phyloP scores from a whole-genome alignment of 1,140 invertebrate species.

The Telenomus remus region DNA sequence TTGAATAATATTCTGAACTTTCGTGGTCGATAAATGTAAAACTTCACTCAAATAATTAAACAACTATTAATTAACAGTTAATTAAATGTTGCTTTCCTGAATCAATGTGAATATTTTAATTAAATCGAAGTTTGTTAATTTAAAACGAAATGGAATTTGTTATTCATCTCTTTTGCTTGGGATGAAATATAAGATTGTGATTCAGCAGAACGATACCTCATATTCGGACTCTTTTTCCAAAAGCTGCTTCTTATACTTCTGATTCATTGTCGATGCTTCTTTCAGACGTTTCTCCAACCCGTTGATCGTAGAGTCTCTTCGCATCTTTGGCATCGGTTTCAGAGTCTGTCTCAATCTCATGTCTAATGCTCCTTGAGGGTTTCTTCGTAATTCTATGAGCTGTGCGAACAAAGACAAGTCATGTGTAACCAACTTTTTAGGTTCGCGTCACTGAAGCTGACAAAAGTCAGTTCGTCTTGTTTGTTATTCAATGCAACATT shows the following conservation, averaged over 20 bases:
- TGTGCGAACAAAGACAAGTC: conserved; percentile 66
- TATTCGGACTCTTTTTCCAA: conserved; percentile 87
- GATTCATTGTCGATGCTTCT: conserved; percentile 86
- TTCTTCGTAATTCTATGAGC: conserved; percentile 91
- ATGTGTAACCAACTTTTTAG: conserved; percentile 19
- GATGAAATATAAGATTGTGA: no score
- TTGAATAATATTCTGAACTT: no score
- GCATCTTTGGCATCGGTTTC: conserved; percentile 83
- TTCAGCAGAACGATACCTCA: conserved; percentile 75
- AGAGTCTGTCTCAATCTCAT: conserved; percentile 86
- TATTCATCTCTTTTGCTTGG: no score
- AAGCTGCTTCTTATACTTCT: conserved; percentile 84
- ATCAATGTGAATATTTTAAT: no score
- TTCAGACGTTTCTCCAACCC: conserved; percentile 87
- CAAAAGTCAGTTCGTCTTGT: neutral
- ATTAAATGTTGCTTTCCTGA: no score
- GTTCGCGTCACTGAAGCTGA: no score
- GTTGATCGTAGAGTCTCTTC: conserved; percentile 82
- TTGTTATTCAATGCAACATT: no score
- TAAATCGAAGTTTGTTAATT: no score
- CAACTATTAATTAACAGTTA: no score
- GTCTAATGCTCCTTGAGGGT: conserved; percentile 89
- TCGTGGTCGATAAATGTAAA: no score
- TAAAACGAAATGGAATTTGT: no score
- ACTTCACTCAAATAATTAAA: no score